Base-by-base conservation (phyloP, 1,140 invertebrate species). In the Trichonephila clavipes region DNA sequence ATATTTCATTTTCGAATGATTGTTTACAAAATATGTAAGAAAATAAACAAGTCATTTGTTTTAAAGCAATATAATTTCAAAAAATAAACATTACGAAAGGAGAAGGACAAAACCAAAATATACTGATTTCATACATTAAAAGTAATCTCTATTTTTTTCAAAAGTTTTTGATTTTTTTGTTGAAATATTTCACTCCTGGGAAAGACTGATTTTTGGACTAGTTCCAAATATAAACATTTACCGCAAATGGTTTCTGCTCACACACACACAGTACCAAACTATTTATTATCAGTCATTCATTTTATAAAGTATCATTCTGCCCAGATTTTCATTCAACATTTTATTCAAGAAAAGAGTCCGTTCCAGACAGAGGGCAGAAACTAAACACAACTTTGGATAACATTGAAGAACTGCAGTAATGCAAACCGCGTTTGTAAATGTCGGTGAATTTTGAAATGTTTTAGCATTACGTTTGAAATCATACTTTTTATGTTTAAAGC, bases 141-240 rank as follows among this genome's bases (percentile, higher is more conserved):
- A 77, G 28, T 34, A 77, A 77, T 40, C 72, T 77, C 16, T 14
- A 40, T 16, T 77, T 77, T 72, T 21, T 64, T 18, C 18, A 8
- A 18, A 34, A 77, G 3, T 34, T 34, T 77, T 77, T 77, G 72
- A 18, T 77, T 77, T 77, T 28, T 28, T 16, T 4, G n/a, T 18
- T 19, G 28, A 77, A 77, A 34, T 77, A 77, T 77, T 77, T 34
- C 72, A 34, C 72, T 40, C 72, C 28, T 77, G 28, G 24, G 34
- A 40, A 34, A 40, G 66, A 69, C 28, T 40, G 28, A 28, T 16
- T 34, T 77, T 77, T 77, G 72, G 28, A 40, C 7, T 8, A 40
- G 72, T 6, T 77, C 72, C 72, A 77, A 77, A 77, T 77, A 77
- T 77, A 77, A 40, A 40, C 72, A 77, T 77, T 77, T 34, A 77